Evolutionary conservation across 92 coral and sea anemone genomes (phyloP).

Genomic region (Zoanthus gigantus): DNA sequence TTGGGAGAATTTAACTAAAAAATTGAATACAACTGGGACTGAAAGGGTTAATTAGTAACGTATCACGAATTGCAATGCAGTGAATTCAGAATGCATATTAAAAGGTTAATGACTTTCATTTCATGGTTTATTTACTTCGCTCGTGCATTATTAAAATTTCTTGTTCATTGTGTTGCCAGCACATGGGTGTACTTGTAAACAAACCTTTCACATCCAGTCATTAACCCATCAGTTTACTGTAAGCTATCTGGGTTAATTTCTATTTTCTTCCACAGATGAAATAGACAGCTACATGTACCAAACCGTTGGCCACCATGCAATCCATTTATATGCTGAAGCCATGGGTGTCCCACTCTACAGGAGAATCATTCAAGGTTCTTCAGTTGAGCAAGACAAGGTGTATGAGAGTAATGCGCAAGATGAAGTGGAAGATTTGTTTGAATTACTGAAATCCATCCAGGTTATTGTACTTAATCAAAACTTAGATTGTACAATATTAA

Average conservation of each 20-base stretch:
- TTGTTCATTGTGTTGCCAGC: too few species aligned
- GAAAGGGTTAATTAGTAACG: too few species aligned
- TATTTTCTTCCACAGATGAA: constrained; percentile 67
- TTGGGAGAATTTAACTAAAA: too few species aligned
- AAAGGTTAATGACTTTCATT: too few species aligned
- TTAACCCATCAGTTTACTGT: background rate
- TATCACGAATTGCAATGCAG: too few species aligned
- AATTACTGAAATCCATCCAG: constrained; percentile 79
- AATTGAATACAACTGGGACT: too few species aligned
- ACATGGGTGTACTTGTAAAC: too few species aligned
- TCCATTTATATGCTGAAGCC: constrained; percentile 93
- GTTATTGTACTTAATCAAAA: constrained; percentile 34
- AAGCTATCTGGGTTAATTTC: background rate
- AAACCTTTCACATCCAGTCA: background rate
- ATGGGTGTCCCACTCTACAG: constrained; percentile 93
- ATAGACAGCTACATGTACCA: constrained; percentile 99
- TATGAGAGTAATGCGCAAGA: constrained; percentile 74
- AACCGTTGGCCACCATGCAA: constrained; percentile 96
- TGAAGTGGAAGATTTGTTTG: constrained; percentile 96
- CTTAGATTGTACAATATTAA: background rate
- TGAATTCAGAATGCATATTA: too few species aligned
- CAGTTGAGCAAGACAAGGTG: constrained; percentile 82
- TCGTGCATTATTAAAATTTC: too few species aligned
- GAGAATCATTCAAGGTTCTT: constrained; percentile 81
- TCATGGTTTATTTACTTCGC: too few species aligned